A percentile compares a stretch with the other conserved stretches of the same genome.
Conservation (phyloP, 1,140 invertebrate species). For the Parasteatoda tepidariorum region DNA sequence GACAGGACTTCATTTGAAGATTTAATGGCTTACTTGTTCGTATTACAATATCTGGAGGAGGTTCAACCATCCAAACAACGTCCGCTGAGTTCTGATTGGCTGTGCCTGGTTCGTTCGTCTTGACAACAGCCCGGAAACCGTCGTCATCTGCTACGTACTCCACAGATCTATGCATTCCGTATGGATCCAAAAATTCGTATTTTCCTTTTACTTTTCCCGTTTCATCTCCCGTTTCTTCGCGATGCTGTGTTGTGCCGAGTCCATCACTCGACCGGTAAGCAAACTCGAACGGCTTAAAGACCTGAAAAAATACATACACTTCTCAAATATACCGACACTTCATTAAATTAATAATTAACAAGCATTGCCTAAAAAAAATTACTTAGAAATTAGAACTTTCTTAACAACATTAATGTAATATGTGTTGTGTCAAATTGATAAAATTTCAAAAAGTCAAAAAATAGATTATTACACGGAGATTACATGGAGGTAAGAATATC, state of each 20-base stretch:
- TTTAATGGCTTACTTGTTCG: too few relatives aligned
- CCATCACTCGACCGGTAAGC: constrained; percentile 34
- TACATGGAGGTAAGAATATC: too few relatives aligned
- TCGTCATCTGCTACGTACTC: constrained; percentile 60
- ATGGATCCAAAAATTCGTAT: constrained; percentile 37
- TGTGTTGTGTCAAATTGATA: too few relatives aligned
- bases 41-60: constrained; percentile 9
- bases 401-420: too few relatives aligned
- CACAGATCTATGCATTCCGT: constrained; percentile 54
- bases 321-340: too few relatives aligned
- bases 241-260: constrained; percentile 7
- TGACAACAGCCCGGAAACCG: constrained; percentile 58
- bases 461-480: too few relatives aligned
- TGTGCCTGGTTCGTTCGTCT: constrained; percentile 60
- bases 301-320: too few relatives aligned
- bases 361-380: too few relatives aligned
- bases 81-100: constrained; percentile 57
- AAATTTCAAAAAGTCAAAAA: too few relatives aligned
- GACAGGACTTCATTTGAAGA: too few relatives aligned
- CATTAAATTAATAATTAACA: too few relatives aligned
- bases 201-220: constrained; percentile 45
- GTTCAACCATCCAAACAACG: constrained; percentile 71
- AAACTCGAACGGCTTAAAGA: constrained; percentile 41
- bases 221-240: constrained; percentile 51
- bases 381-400: too few relatives aligned